These are phyloP conservation scores for Lutjanus argentimaculatus DNA, from an alignment of 2,797 vertebrate species.

Conservation along the genomic window DNA sequence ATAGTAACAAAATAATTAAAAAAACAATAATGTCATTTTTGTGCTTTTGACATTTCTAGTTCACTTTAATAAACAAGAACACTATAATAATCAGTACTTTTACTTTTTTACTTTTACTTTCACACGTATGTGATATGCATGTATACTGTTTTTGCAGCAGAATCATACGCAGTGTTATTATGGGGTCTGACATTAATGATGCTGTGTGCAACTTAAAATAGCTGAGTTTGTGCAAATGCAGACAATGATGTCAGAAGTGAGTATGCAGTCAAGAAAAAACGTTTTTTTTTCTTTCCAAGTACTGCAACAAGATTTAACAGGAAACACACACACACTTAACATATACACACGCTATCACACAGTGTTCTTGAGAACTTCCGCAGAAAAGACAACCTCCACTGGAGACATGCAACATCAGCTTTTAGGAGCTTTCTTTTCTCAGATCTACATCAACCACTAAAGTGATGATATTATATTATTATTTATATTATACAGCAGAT, in stretches of 20 bases:
- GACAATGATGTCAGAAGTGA: not conserved
- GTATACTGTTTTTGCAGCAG: not conserved
- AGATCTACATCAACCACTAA: not conserved
- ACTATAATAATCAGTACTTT: not conserved
- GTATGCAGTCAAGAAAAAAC: not conserved
- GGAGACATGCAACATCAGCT: not conserved
- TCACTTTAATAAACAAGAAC: not conserved
- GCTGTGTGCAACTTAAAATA: not conserved
- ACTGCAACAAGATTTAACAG: conserved; percentile 27
- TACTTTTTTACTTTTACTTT: too few relatives aligned
- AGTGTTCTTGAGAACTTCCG: conserved; percentile 26
- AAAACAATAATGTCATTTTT: not conserved
- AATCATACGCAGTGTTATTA: too few relatives aligned
- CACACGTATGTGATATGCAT: not conserved
- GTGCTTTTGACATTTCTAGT: too few relatives aligned
- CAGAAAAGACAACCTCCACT: not conserved
- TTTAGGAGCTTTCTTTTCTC: not conserved
- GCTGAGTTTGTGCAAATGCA: not conserved
- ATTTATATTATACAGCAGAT: not conserved
- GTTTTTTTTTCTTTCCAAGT: not conserved
- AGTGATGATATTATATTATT: not conserved
- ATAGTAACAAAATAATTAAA: too few relatives aligned
- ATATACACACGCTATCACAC: not conserved
- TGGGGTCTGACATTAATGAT: not conserved
- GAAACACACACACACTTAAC: conserved; percentile 22